Conservation (phyloP, 2,888 invertebrate genomes). For the Temnothorax rugatulus region DNA sequence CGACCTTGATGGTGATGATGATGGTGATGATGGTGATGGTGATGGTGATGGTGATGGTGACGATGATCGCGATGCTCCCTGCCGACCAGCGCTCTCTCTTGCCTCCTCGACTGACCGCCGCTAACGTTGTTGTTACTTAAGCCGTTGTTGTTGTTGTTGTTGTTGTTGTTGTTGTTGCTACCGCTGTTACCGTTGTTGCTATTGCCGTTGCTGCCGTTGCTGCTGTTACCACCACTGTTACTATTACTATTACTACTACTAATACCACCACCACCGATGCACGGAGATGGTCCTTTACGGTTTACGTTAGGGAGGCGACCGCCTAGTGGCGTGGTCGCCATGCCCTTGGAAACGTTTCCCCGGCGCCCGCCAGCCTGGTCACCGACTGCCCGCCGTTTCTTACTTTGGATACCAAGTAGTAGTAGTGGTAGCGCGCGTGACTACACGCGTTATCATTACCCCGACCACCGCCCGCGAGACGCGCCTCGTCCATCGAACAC, state of each 20-base stretch:
- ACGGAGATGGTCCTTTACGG: constrained; percentile 84
- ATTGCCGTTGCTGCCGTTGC: constrained; percentile 64
- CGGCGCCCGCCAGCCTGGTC: constrained; percentile 85
- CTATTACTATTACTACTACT: constrained; percentile 70
- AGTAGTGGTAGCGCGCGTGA: constrained; percentile 73
- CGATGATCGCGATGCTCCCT: constrained; percentile 65
- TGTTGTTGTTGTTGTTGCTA: constrained; percentile 47
- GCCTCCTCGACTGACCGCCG: constrained; percentile 45
- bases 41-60: constrained; percentile 74
- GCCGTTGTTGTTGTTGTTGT: constrained; percentile 56
- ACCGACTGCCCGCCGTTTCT: constrained; percentile 83
- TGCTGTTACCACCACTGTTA: constrained; percentile 68
- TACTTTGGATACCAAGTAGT: constrained; percentile 77
- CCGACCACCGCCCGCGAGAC: constrained; percentile 85
- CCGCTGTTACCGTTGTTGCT: constrained; percentile 56
- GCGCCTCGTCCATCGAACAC: constrained; percentile 85
- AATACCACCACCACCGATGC: constrained; percentile 78
- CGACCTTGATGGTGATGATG: constrained; percentile 73
- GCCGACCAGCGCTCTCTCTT: constrained; percentile 48
- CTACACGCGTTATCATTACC: constrained; percentile 78
- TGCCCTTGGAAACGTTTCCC: constrained; percentile 85
- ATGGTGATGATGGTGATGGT: constrained; percentile 72
- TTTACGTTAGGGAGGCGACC: constrained; percentile 85
- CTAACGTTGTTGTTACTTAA: constrained; percentile 49
- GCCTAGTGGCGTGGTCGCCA: constrained; percentile 86